phyloP scores from a whole-genome alignment of 2,113 vertebrate species.

The Erythrolamprus reginae region DNA sequence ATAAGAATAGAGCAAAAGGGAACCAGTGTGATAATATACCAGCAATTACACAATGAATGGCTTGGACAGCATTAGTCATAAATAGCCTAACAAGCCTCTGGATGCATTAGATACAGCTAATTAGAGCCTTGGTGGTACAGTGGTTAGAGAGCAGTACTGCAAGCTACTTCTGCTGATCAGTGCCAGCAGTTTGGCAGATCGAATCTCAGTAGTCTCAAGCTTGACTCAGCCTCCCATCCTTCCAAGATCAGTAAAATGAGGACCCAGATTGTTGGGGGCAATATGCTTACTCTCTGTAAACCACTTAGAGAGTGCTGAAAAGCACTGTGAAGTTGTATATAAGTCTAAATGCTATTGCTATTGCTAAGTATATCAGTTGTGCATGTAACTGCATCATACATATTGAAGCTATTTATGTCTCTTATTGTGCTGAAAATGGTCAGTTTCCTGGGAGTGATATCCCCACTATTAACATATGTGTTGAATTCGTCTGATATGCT shows the following conservation, averaged over 20 bases:
- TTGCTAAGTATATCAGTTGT: conserved; percentile 42
- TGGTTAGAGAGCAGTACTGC: no score
- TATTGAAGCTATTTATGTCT: not conserved
- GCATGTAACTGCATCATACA: not conserved
- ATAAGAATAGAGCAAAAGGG: conserved; percentile 30
- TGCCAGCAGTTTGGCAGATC: no score
- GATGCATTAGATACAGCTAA: conserved; percentile 41
- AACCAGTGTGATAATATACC: not conserved
- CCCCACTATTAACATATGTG: not conserved
- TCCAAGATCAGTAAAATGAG: no score
- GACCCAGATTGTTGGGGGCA: no score
- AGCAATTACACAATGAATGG: conserved; percentile 39
- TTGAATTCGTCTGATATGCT: not conserved
- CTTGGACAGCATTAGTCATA: conserved; percentile 41
- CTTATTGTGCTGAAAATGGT: conserved; percentile 7
- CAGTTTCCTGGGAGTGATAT: not conserved
- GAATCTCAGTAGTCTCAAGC: no score
- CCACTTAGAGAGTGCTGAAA: no score
- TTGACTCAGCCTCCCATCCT: no score
- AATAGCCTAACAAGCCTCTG: conserved; percentile 36
- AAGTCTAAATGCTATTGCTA: no score
- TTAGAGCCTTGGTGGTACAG: no score
- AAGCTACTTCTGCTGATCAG: no score
- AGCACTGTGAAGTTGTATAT: no score
- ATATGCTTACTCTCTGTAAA: no score